phyloP scores from a whole-genome alignment of 2,113 vertebrate species.

The Cyphomyrus discorhynchus region DNA sequence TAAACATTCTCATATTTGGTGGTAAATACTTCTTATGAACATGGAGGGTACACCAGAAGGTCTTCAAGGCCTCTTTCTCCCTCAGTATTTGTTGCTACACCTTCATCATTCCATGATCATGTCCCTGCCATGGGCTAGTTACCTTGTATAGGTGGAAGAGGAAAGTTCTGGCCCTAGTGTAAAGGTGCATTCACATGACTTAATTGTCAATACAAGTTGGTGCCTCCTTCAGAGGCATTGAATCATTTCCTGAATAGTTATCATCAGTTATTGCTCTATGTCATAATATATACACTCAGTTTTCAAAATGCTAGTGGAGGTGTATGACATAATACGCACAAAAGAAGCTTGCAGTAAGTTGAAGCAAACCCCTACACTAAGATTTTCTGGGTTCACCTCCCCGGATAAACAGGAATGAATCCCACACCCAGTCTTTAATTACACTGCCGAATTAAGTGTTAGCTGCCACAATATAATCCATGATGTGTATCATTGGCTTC shows the following conservation, averaged over 20 bases:
- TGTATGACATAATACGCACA: too few relatives aligned
- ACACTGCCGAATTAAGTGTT: slow-evolving; percentile 62
- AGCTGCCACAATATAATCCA: slow-evolving; percentile 55
- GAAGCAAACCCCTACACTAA: background rate
- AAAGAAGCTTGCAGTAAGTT: too few relatives aligned
- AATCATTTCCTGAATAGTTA: background rate
- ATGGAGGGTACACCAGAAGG: background rate
- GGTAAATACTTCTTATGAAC: background rate
- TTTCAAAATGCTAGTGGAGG: background rate
- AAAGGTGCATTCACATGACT: background rate
- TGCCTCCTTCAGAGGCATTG: background rate
- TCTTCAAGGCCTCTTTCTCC: background rate
- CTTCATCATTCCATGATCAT: background rate
- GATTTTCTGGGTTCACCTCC: background rate
- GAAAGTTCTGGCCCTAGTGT: background rate
- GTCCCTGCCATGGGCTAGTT: background rate
- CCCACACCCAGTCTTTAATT: slow-evolving; percentile 61
- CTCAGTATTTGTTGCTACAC: background rate
- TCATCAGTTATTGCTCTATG: background rate
- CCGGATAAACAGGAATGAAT: slow-evolving; percentile 41
- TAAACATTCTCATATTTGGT: background rate
- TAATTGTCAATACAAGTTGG: background rate
- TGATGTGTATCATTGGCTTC: slow-evolving; percentile 48
- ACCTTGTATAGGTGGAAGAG: background rate
- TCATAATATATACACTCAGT: background rate